Percentiles rank a stretch among this genome's conserved stretches.
phyloP scores from a whole-genome alignment of 2,888 invertebrate genomes.

The Eupithecia dodoneata region DNA sequence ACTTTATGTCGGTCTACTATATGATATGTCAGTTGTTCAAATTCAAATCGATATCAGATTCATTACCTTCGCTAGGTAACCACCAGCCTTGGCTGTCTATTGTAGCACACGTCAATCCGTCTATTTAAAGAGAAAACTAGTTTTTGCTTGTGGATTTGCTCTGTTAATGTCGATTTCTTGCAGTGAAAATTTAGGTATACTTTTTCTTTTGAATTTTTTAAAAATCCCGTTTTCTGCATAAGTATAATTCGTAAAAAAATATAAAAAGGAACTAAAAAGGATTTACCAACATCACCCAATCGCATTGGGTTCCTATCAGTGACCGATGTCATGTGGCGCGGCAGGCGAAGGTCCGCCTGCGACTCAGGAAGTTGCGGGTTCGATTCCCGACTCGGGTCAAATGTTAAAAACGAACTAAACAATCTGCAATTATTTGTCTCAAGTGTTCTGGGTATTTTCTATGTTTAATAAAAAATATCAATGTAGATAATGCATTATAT shows the following conservation, averaged over 20 bases:
- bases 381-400: too few species aligned
- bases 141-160: not conserved
- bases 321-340: not conserved
- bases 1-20: not conserved
- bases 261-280: not conserved
- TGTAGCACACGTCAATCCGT: slow-evolving; percentile 29
- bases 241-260: not conserved
- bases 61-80: slow-evolving; percentile 23
- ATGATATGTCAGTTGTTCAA: not conserved
- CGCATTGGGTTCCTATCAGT: not conserved
- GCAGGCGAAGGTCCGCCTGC: too few species aligned
- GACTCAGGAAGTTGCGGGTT: too few species aligned
- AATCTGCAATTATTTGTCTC: too few species aligned
- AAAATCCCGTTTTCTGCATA: too few species aligned
- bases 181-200: not conserved
- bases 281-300: not conserved
- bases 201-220: too few species aligned
- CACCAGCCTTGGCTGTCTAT: slow-evolving; percentile 29
- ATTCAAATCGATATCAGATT: slow-evolving; percentile 23
- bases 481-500: too few species aligned
- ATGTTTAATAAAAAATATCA: too few species aligned
- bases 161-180: not conserved
- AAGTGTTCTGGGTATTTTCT: too few species aligned
- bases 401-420: too few species aligned
- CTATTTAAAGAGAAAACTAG: slow-evolving; percentile 36